These are phyloP conservation scores for Zoanthus solanderi DNA, from an alignment of 92 coral and sea anemone species.

Conservation along the genomic window DNA sequence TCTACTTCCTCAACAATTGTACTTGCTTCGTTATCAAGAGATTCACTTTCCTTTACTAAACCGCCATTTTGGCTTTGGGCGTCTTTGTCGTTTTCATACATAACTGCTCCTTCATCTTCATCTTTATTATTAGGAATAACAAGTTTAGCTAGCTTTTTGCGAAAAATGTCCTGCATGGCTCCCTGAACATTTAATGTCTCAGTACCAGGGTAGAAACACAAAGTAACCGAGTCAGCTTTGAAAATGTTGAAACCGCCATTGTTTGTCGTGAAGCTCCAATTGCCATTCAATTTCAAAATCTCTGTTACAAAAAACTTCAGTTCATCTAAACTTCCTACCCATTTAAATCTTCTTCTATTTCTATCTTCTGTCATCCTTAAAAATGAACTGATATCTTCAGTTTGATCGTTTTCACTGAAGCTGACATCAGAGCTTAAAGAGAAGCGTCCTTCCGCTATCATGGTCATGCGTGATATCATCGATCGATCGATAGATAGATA, in stretches of 20 bases:
- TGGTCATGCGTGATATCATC: not conserved
- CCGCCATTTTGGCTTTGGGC: not conserved
- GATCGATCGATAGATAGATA: not conserved
- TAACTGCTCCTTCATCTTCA: not conserved
- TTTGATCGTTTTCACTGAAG: not conserved
- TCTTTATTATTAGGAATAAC: not conserved
- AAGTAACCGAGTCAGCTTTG: constrained; percentile 32
- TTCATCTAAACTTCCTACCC: constrained; percentile 16
- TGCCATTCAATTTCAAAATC: constrained; percentile 13
- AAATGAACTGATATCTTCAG: constrained; percentile 2
- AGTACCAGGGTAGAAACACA: constrained; percentile 36
- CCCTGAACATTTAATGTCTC: constrained; percentile 35
- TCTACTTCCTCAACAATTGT: not conserved
- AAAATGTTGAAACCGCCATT: constrained; percentile 39
- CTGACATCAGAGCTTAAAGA: constrained; percentile 2
- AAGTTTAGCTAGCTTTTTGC: not conserved
- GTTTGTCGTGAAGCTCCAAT: constrained; percentile 13
- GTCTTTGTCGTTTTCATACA: not conserved
- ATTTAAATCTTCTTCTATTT: constrained; percentile 34
- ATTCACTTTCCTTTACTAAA: not conserved
- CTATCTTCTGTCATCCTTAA: constrained; percentile 21
- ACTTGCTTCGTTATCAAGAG: not conserved
- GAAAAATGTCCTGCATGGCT: not conserved
- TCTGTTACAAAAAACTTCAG: constrained; percentile 20
- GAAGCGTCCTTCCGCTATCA: constrained; percentile 7